Evolutionary conservation across 35 echinoderm and acorn worm species (phyloP).

Genomic region (Ophiothrix spiculata): DNA sequence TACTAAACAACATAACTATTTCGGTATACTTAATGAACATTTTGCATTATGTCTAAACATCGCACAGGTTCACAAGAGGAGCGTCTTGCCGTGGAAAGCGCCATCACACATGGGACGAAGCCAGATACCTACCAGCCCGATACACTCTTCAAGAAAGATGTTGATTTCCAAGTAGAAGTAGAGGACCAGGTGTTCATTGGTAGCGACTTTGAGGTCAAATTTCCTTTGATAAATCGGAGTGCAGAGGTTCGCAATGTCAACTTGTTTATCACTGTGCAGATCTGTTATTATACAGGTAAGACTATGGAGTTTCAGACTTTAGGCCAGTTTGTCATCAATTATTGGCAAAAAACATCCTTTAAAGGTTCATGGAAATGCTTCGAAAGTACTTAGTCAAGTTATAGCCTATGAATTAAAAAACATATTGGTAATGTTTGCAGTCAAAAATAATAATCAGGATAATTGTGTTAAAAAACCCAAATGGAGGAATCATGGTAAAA

Average conservation of each 20-base stretch:
- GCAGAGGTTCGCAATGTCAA: slow-evolving; percentile 16
- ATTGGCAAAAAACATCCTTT: neutral
- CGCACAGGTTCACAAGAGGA: slow-evolving; percentile 38
- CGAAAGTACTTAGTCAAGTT: neutral
- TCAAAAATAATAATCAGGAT: neutral
- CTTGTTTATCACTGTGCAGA: slow-evolving; percentile 8
- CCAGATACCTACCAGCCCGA: slow-evolving; percentile 32
- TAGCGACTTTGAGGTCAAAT: slow-evolving; percentile 37
- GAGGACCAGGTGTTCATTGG: slow-evolving; percentile 4
- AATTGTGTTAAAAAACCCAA: neutral
- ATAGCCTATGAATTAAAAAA: neutral
- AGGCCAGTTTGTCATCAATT: neutral
- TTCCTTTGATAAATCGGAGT: slow-evolving; percentile 40
- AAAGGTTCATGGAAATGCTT: neutral
- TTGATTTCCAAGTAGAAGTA: neutral
- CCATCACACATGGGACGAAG: slow-evolving; percentile 30
- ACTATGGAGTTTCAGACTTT: neutral
- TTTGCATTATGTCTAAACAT: neutral
- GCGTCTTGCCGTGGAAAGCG: slow-evolving; percentile 40
- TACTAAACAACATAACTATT: too few species aligned
- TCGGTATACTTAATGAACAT: too few species aligned
- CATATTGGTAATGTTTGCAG: neutral
- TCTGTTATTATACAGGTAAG: slow-evolving; percentile 54
- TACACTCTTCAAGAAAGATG: neutral
- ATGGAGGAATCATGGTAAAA: too few species aligned